phyloP scores from a whole-genome alignment of 1,140 invertebrate genomes.

The Lepidotrigona ventralis region DNA sequence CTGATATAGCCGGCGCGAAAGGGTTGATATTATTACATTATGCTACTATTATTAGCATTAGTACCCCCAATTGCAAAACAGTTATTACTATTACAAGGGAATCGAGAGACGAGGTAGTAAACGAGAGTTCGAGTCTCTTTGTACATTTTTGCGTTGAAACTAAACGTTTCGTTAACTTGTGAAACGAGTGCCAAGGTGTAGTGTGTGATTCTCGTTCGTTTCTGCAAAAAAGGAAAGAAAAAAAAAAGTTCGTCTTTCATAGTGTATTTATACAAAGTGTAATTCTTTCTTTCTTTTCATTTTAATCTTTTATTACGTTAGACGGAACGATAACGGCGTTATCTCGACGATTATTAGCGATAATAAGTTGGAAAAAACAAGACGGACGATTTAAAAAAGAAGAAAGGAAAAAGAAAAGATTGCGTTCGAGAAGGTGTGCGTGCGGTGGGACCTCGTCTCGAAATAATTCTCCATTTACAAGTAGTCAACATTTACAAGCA shows the following conservation, averaged over 20 bases:
- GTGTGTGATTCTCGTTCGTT: conserved; percentile 9
- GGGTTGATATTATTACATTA: too few relatives aligned
- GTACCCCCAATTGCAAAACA: conserved; percentile 54
- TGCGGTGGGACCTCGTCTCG: conserved; percentile 48
- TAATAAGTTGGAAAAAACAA: too few relatives aligned
- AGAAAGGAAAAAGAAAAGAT: too few relatives aligned
- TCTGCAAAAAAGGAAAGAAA: not conserved
- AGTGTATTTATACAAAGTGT: not conserved
- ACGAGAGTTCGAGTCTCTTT: not conserved
- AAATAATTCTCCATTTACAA: conserved; percentile 49
- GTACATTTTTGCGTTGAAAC: not conserved
- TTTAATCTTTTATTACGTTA: not conserved
- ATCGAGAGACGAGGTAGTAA: conserved; percentile 54
- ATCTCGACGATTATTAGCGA: not conserved
- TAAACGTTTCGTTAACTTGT: not conserved
- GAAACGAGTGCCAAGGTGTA: conserved; percentile 41
- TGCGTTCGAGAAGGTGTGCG: not conserved
- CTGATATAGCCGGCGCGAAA: too few relatives aligned
- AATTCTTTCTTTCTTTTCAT: not conserved
- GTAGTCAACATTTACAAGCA: conserved; percentile 57
- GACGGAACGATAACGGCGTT: not conserved
- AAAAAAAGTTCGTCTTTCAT: not conserved
- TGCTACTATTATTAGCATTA: conserved; percentile 57
- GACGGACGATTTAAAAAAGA: not conserved
- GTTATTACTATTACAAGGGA: conserved; percentile 58